phyloP scores from a whole-genome alignment of 1,140 invertebrate genomes.

The Brachionus calyciflorus region DNA sequence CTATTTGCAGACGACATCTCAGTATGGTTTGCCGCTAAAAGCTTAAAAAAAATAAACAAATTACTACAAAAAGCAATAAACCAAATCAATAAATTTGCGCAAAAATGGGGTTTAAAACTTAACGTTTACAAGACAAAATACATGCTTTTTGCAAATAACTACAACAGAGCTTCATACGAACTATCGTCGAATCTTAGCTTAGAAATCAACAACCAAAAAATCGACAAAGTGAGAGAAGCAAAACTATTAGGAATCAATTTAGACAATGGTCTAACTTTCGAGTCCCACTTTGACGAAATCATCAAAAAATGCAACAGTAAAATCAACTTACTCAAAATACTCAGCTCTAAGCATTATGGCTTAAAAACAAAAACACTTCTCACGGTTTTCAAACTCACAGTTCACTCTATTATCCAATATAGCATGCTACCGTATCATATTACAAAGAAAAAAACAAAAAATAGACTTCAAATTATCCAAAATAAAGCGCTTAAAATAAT shows the following conservation, averaged over 20 bases:
- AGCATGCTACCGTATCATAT: conserved; percentile 4
- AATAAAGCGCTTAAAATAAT: conserved; percentile 12
- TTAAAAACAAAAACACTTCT: not conserved
- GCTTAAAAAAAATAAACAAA: not conserved
- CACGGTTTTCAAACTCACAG: not conserved
- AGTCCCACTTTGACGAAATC: not conserved
- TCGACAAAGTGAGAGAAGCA: not conserved
- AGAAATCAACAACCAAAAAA: conserved; percentile 1
- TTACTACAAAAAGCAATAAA: not conserved
- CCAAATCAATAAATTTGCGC: not conserved
- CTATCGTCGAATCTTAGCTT: not conserved
- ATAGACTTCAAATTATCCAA: conserved; percentile 6
- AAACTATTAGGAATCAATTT: not conserved
- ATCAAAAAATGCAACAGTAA: conserved; percentile 4
- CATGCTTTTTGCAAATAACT: not conserved
- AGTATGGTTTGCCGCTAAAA: not conserved
- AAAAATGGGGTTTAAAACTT: conserved; percentile 5
- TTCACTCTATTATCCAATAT: not conserved
- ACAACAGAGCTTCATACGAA: not conserved
- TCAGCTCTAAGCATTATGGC: conserved; percentile 13
- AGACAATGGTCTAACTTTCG: not conserved
- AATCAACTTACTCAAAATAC: not conserved
- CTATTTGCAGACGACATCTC: conserved; percentile 7
- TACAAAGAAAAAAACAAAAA: not conserved
- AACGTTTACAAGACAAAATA: not conserved